These are phyloP conservation scores for Mustelus asterias DNA, from an alignment of 2,113 vertebrate genomes.

Conservation along the genomic window DNA sequence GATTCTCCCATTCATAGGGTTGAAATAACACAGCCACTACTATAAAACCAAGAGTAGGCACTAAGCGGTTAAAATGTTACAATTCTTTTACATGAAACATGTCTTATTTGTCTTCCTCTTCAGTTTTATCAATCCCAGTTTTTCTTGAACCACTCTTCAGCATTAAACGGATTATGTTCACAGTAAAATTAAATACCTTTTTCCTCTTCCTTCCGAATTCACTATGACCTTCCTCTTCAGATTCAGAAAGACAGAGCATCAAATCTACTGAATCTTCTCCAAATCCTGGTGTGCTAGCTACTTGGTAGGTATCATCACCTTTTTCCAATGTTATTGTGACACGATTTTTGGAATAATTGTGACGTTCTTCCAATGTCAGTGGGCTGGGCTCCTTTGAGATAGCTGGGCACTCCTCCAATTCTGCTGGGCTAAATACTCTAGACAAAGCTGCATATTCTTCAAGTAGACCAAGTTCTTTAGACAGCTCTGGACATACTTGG, in stretches of 20 bases:
- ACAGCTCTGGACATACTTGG: constrained; percentile 9
- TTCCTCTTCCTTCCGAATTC: constrained; percentile 9
- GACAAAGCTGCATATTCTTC: background rate
- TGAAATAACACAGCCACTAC: background rate
- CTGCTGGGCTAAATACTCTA: background rate
- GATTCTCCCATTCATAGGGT: background rate
- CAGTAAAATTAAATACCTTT: constrained; percentile 26
- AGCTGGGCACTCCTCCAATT: background rate
- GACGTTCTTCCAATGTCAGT: background rate
- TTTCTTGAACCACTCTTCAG: background rate
- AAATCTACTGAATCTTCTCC: background rate
- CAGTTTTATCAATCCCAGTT: background rate
- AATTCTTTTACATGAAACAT: background rate
- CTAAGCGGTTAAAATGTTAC: background rate
- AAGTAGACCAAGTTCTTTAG: background rate
- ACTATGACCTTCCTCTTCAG: background rate
- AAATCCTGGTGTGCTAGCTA: no score
- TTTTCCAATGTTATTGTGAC: background rate
- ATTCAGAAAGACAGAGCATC: background rate
- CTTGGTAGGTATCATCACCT: background rate
- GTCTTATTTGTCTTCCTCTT: background rate
- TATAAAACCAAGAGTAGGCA: background rate
- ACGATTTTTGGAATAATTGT: background rate
- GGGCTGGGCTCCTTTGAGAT: background rate
- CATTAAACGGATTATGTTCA: background rate